phyloP scores from a whole-genome alignment of 2,113 vertebrate species.

The Zapus hudsonius region DNA sequence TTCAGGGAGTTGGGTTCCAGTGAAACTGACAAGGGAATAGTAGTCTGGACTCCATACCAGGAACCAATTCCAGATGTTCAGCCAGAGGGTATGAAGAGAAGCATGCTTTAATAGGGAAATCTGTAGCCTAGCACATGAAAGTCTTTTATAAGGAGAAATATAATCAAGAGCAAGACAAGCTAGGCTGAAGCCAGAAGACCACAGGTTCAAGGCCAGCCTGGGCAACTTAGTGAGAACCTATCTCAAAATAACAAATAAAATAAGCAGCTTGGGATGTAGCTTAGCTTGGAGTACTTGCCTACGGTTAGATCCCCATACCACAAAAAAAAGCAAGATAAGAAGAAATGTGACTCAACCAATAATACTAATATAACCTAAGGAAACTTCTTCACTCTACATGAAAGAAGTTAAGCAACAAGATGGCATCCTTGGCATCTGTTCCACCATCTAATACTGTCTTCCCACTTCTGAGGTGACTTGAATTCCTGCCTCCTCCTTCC shows the following conservation, averaged over 20 bases:
- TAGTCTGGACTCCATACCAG: neutral
- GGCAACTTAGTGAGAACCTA: neutral
- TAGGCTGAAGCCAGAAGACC: neutral
- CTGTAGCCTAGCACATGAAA: neutral
- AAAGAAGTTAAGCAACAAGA: constrained; percentile 19
- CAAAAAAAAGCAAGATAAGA: neutral
- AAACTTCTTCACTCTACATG: constrained; percentile 21
- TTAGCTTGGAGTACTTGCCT: neutral
- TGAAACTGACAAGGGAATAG: neutral
- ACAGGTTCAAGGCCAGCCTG: neutral
- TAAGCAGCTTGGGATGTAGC: neutral
- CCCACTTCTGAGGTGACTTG: constrained; percentile 14
- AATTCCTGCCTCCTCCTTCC: neutral
- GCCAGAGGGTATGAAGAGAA: constrained; percentile 38
- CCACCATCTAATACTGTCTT: neutral
- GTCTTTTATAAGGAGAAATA: neutral
- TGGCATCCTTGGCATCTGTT: neutral
- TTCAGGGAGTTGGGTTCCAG: neutral
- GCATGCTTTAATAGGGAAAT: neutral
- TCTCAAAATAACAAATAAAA: neutral
- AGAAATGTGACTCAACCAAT: constrained; percentile 37
- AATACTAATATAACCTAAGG: neutral
- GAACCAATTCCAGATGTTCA: constrained; percentile 43
- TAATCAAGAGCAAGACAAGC: neutral
- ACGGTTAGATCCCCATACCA: neutral